phyloP scores from a whole-genome alignment of 2,888 invertebrate genomes.

The Galerucella nymphaeae region DNA sequence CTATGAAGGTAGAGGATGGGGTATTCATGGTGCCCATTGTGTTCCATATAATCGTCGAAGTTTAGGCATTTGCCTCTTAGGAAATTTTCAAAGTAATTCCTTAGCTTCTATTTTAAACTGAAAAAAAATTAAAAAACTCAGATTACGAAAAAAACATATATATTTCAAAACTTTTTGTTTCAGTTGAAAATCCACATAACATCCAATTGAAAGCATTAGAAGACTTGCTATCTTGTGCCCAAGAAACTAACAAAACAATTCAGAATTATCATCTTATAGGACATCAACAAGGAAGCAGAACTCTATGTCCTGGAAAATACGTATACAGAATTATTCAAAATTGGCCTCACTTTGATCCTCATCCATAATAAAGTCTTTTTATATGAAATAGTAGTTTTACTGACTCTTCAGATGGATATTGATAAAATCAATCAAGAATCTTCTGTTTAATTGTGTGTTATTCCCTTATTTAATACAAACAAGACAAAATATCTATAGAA shows the following conservation, averaged over 20 bases:
- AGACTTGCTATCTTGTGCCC: constrained; percentile 29
- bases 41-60: constrained; percentile 71
- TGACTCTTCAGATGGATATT: no score
- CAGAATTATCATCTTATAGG: constrained; percentile 35
- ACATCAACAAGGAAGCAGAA: constrained; percentile 33
- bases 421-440: no score
- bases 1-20: constrained; percentile 76
- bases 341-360: constrained; percentile 31
- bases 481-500: neutral
- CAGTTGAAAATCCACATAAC: constrained; percentile 24
- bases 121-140: neutral
- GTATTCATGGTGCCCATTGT: constrained; percentile 71
- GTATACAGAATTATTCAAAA: constrained; percentile 28
- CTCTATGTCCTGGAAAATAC: constrained; percentile 38
- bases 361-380: constrained; percentile 23
- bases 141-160: neutral
- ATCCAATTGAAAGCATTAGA: constrained; percentile 32
- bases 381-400: constrained; percentile 19
- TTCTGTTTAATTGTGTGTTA: no score
- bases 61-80: constrained; percentile 73
- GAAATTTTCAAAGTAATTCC: constrained; percentile 65
- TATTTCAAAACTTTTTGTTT: neutral
- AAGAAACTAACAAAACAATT: constrained; percentile 19
- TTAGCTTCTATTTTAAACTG: neutral
- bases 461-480: no score